These are phyloP conservation scores for Mimachlamys varia DNA, from an alignment of 2,888 invertebrate genomes.

Conservation along the genomic window DNA sequence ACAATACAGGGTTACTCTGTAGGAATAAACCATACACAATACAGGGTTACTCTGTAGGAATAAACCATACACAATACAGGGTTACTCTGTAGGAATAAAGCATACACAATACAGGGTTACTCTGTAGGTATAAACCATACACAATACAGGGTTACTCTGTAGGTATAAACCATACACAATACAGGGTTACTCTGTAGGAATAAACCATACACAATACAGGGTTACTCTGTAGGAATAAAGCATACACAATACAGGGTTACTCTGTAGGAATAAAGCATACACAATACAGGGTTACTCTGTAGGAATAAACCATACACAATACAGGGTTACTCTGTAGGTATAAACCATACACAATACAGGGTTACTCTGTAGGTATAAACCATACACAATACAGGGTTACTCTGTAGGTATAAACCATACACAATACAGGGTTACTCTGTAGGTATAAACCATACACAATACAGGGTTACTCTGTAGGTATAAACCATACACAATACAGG, in stretches of 20 bases:
- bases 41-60: constrained; percentile 94
- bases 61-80: too few species aligned
- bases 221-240: constrained; percentile 95
- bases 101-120: constrained; percentile 97
- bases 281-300: constrained; percentile 95
- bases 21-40: too few species aligned
- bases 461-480: constrained; percentile 94
- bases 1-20: constrained; percentile 95
- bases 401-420: too few species aligned
- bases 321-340: constrained; percentile 94
- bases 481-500: too few species aligned
- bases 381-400: constrained; percentile 97
- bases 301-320: too few species aligned
- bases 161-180: too few species aligned
- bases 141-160: constrained; percentile 95
- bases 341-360: too few species aligned
- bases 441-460: too few species aligned
- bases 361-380: constrained; percentile 95
- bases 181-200: constrained; percentile 94
- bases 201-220: too few species aligned
- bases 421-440: constrained; percentile 95
- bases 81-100: constrained; percentile 95
- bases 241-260: constrained; percentile 97
- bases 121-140: too few species aligned
- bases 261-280: too few species aligned